Base-by-base conservation (phyloP, 2,113 vertebrate species). In the Cyphomyrus discorhynchus region DNA sequence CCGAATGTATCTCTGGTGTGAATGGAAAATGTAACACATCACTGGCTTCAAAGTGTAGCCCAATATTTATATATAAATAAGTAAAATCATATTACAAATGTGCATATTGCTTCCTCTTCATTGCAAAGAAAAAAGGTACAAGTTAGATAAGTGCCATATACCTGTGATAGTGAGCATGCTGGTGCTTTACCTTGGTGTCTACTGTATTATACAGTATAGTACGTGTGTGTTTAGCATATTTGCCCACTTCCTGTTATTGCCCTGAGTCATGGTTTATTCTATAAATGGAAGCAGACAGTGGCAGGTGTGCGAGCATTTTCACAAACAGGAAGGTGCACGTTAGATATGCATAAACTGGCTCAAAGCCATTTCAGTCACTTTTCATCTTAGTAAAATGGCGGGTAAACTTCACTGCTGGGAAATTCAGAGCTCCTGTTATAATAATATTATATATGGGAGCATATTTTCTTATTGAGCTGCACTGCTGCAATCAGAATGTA, bases 131-230 rank as follows among this genome's bases (percentile, higher is more conserved):
- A 31, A 13, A 42, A 19, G 31, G 15, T 80, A 42, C 35, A 80
- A 80, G 74, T 80, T 80, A 80, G 74, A 42, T 42, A 42, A 80
- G 35, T 7, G 31, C 13, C 74, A 39, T 80, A 42, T 39, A 80
- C 35, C 62, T 13, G 10, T 70, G 62, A 31, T 13, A 66, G 24
- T 66, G 62, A 82, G 6, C 45, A 82, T 45, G 77, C 15, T 42
- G 42, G 39, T 24, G 3, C 82, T 84, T n/a, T 84, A 24, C 39
- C 39, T 9, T 45, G n/a, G 24, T n/a, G 19, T 24, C 2, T 86
- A 86, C 84, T 86, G 83, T 90, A 86, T 77, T 21, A 50, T 90
- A 87, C 83, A 70, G 89, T 90, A 86, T 53, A 62, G 89, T 89
- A 87, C 19, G 7, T 35, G 42, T 74, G 62, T 58, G 58, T 42